Base-by-base conservation (phyloP, 2,113 vertebrate species). In the Fukomys damarensis region DNA sequence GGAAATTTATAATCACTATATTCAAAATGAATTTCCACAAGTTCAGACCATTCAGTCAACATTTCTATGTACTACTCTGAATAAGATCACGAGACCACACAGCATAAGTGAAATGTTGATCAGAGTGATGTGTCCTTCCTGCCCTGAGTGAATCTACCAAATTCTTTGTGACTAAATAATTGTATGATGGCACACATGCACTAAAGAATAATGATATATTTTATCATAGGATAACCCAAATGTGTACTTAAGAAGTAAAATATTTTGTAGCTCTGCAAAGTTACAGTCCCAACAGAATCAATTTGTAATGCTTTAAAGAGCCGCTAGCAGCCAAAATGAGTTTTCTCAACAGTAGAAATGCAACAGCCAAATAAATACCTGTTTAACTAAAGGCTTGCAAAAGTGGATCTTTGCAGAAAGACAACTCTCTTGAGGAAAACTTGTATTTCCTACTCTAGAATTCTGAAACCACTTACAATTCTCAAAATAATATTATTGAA, bases 141-240 rank as follows among this genome's bases (percentile, higher is more conserved):
- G 38, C 17, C 24, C 5, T 58, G 4, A 91, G n/a, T 85, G 24
- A 86, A 61, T 82, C 32, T 89, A 4, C 24, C 19, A 59, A 46
- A 77, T 94, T 66, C 35, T 79, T 59, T 66, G 7, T 82, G 65
- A 68, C 30, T 28, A 66, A 76, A 86, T 83, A 32, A 26, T 89
- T 82, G 5, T 35, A 38, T 49, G 7, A 68, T 17, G 68, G 24
- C 4, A 81, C 1, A 49, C 5, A 7, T 68, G 13, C 43, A 68
- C 9, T 86, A 61, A 94, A 70, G 30, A 68, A 80, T 87, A 87
- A 58, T 87, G 17, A 56, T 89, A 85, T n/a, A 91, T 30, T 68
- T 86, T 59, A 35, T 66, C 35, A 74, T 41, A 58, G n/a, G 9
- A 32, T 93, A 63, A 79, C 63, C 7, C 26, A 87, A n/a, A 94